A percentile compares a stretch with the other conserved stretches of the same genome.
Conservation (phyloP, 2,888 invertebrate genomes). For the Tenodera sinensis region DNA sequence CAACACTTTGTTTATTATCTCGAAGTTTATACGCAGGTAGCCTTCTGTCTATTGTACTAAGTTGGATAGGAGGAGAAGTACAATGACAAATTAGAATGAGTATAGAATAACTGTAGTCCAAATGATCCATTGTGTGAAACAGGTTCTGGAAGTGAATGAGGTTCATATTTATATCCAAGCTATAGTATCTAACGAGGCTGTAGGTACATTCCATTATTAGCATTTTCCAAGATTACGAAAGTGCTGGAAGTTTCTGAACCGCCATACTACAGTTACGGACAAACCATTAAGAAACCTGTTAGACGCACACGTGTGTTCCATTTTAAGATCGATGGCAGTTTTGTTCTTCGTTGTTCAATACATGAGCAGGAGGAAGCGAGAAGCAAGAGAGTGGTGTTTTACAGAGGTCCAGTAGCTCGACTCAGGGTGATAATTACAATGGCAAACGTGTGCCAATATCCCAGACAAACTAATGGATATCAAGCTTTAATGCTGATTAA, state of each 20-base stretch:
- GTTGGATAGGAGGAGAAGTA: too few relatives aligned
- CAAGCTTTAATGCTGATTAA: neutral
- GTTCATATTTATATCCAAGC: too few relatives aligned
- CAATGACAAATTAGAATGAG: too few relatives aligned
- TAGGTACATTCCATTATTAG: too few relatives aligned
- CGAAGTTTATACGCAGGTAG: too few relatives aligned
- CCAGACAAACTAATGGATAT: neutral
- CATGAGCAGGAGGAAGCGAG: neutral
- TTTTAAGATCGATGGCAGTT: neutral
- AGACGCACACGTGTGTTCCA: neutral
- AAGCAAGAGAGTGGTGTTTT: neutral
- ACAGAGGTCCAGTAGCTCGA: neutral
- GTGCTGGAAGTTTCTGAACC: neutral
- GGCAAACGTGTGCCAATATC: neutral
- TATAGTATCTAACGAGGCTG: too few relatives aligned
- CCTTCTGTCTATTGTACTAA: too few relatives aligned
- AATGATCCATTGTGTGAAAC: too few relatives aligned
- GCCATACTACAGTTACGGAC: too few relatives aligned
- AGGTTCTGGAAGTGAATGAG: too few relatives aligned
- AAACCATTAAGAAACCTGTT: neutral
- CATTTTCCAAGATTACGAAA: neutral
- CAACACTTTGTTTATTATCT: too few relatives aligned
- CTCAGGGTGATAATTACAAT: neutral
- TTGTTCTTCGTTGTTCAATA: neutral
- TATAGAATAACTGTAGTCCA: too few relatives aligned